A percentile compares a stretch with the other conserved stretches of the same genome.
Evolutionary conservation across 2,113 vertebrate species (phyloP).

Genomic region (Chamaea fasciata): DNA sequence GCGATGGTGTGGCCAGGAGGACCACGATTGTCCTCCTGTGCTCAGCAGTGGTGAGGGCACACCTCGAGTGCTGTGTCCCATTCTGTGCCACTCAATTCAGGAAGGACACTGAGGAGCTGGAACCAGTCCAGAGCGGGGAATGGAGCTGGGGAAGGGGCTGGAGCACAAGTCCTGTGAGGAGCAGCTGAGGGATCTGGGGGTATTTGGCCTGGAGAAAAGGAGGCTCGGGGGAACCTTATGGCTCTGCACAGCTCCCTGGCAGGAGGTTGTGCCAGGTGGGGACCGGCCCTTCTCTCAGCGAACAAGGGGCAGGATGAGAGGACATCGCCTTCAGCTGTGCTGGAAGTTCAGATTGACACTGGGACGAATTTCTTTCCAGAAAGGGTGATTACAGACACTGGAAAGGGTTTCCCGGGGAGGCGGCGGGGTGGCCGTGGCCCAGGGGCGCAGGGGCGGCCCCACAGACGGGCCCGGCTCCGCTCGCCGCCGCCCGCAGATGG

Average conservation of each 20-base stretch:
- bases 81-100: neutral
- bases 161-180: neutral
- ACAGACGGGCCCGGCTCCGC: neutral
- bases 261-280: neutral
- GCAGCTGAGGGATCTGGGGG: neutral
- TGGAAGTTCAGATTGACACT: accelerated
- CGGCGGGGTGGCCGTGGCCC: accelerated
- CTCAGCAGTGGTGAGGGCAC: neutral
- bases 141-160: neutral
- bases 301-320: neutral
- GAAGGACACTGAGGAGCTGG: no score
- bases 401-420: no score
- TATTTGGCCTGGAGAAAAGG: neutral
- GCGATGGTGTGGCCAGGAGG: neutral
- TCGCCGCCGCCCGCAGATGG: neutral
- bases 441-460: neutral
- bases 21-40: no score
- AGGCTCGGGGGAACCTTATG: neutral
- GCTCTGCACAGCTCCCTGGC: neutral
- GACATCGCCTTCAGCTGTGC: neutral
- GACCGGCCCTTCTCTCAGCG: neutral
- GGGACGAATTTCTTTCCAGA: neutral
- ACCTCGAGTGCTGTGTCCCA: accelerated
- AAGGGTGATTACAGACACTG: neutral
- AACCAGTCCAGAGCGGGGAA: neutral